Conservation (phyloP, 2,113 vertebrate genomes). For the Elephantulus edwardii region DNA sequence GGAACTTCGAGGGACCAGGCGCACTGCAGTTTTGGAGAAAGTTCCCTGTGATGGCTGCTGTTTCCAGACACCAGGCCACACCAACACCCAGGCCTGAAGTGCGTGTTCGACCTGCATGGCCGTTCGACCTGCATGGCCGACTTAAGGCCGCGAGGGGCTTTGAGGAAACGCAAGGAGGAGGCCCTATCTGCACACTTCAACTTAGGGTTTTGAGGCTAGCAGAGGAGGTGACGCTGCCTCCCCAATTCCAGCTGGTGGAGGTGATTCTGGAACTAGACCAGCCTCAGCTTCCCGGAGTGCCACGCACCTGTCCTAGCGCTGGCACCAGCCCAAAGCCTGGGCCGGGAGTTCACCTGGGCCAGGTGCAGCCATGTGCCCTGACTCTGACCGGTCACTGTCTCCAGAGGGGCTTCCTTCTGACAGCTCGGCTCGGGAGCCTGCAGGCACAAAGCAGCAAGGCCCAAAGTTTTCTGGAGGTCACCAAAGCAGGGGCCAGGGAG, state of each 20-base stretch:
- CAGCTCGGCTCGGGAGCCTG: not conserved
- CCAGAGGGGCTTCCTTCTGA: not conserved
- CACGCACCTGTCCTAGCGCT: not conserved
- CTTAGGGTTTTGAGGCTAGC: too few species aligned
- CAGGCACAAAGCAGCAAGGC: not conserved
- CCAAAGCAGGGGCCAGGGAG: not conserved
- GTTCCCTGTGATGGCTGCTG: not conserved
- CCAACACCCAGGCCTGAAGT: not conserved
- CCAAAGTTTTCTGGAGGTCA: not conserved
- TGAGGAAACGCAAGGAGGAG: not conserved
- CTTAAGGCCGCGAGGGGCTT: not conserved
- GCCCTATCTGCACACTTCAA: not conserved
- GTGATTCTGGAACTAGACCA: not conserved
- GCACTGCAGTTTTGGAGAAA: not conserved
- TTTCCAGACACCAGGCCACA: not conserved
- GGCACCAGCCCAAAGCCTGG: not conserved
- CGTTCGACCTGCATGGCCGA: not conserved
- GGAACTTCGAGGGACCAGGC: not conserved
- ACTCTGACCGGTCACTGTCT: not conserved
- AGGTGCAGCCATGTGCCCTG: not conserved
- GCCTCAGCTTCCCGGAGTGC: not conserved
- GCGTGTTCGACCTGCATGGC: not conserved
- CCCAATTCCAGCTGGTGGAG: not conserved
- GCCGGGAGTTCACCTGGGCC: slow-evolving; percentile 32
- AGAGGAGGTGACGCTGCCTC: not conserved